These are phyloP conservation scores for Macheiramphus alcinus DNA, from an alignment of 2,113 vertebrate genomes.

Conservation along the genomic window DNA sequence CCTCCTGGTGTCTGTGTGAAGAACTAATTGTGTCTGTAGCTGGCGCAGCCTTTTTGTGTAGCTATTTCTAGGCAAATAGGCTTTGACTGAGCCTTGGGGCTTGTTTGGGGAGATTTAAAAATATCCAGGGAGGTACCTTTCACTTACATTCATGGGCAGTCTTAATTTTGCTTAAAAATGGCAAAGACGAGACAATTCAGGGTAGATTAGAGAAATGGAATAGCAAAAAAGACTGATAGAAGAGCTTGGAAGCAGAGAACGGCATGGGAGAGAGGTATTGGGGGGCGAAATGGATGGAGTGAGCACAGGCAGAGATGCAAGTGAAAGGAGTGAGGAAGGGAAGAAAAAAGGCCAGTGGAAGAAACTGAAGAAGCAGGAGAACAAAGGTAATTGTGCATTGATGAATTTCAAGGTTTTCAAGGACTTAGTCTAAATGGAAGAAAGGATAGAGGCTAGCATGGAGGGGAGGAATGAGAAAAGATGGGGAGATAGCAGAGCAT, in stretches of 20 bases:
- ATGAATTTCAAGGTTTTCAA: not conserved
- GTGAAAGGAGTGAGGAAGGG: not conserved
- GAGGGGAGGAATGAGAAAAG: not conserved
- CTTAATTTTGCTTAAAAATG: slow-evolving; percentile 36
- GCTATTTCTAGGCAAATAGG: slow-evolving; percentile 23
- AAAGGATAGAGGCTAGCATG: not conserved
- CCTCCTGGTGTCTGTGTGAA: not conserved
- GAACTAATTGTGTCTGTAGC: not conserved
- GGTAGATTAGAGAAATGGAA: not conserved
- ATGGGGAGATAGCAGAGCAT: not conserved
- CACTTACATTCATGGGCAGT: not conserved
- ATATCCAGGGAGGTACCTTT: not conserved
- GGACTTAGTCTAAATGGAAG: not conserved
- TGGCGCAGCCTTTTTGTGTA: not conserved
- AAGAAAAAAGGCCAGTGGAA: not conserved
- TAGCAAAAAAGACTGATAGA: not conserved
- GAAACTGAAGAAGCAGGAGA: not conserved
- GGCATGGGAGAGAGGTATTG: not conserved
- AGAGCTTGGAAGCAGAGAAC: not conserved
- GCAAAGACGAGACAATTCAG: not conserved
- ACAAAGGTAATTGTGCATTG: not conserved
- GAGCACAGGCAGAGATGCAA: not conserved
- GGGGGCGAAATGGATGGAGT: not conserved
- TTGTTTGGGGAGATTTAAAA: slow-evolving; percentile 11
- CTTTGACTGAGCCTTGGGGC: slow-evolving; percentile 14